Evolutionary conservation across 2,113 vertebrate genomes (phyloP), one percentile per base, ranked within the genome.

Genomic region (Oncorhynchus clarkii): DNA sequence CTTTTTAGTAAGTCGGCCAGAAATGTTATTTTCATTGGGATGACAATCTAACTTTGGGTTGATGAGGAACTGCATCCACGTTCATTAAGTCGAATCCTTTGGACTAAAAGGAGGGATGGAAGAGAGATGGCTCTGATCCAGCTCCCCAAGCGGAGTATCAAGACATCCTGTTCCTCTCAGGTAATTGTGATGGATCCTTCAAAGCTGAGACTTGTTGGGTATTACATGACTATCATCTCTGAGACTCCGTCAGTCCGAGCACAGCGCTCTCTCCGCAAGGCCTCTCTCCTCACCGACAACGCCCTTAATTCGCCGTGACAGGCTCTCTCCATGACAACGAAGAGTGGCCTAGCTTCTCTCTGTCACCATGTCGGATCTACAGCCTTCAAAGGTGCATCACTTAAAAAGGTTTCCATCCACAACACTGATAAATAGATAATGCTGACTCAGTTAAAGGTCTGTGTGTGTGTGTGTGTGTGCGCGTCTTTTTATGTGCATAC

Each of bases 401-500:
- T 94, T 73, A 91, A 95, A 94, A 94, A 93, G 92, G 93, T 93
- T 95, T 95, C 94, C 92, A 93, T 93, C 94, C 91, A 95, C 96
- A 95, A 95, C 94, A 94, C 94, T 92, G 95, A 96, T 98, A 95
- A 96, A 97, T 97, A 97, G 97, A 95, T 96, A 95, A 96, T 96
- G 51, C 16, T 18, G 93, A 27, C 87, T 94, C 92, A 92, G 92
- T 92, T 93, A 92, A 92, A 95, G 93, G 93, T 92, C 93, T 88
- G 2, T 45, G 34, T 7, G 5, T 34, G 34, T 34, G n/a, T n/a
- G n/a, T n/a, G n/a, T n/a, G n/a, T n/a, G n/a, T n/a, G n/a, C n/a
- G n/a, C n/a, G n/a, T n/a, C n/a, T n/a, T n/a, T n/a, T n/a, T n/a
- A n/a, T n/a, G n/a, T n/a, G n/a, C n/a, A 4, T 18, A 5, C 16